Base-by-base conservation (phyloP, 2,888 invertebrate species). In the Oscheius sp. region DNA sequence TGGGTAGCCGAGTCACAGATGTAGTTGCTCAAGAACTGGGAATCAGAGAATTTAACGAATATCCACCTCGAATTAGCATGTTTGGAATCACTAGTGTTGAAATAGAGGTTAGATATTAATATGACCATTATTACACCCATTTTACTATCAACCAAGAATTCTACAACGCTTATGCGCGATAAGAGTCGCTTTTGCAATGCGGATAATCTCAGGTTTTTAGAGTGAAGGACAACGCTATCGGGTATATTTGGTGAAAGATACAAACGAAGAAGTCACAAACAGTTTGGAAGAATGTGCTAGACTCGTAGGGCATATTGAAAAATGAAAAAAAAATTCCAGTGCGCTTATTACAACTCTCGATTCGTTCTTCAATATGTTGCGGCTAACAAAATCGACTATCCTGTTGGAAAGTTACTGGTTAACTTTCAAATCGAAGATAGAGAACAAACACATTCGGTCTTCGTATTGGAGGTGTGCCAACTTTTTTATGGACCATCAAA, bases 311-410 rank as follows among this genome's bases (percentile, higher is more conserved):
- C 5, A 28, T 45, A 12, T 17, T 20, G 3, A 4, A 47, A 47
- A 54, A 14, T 41, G 33, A 57, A 56, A 24, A 32, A n/a, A n/a
- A n/a, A n/a, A 30, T 51, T 71, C 28, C 44, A 72, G 72, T 72
- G 72, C 41, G 76, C 74, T 49, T 77, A 67, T 67, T 77, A 77
- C 70, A 74, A 74, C 61, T 71, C 74, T 9, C 68, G 65, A 14
- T 77, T 77, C 51, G 72, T 74, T 70, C 72, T 72, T 22, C 74
- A 71, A 50, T 61, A 57, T n/a, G 49, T 68, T n/a, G 45, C 59
- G 9, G 54, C 65, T 41, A 57, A 66, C 47, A 75, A 75, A 64
- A 61, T 70, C 50, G 54, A 63, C 9, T 56, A 72, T 28, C 61
- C 68, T 22, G 38, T 50, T 3, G 64, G 64, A 2, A 26, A 51